Conservation (phyloP, 23 tunicate genomes). For the Trididemnum miniatum region DNA sequence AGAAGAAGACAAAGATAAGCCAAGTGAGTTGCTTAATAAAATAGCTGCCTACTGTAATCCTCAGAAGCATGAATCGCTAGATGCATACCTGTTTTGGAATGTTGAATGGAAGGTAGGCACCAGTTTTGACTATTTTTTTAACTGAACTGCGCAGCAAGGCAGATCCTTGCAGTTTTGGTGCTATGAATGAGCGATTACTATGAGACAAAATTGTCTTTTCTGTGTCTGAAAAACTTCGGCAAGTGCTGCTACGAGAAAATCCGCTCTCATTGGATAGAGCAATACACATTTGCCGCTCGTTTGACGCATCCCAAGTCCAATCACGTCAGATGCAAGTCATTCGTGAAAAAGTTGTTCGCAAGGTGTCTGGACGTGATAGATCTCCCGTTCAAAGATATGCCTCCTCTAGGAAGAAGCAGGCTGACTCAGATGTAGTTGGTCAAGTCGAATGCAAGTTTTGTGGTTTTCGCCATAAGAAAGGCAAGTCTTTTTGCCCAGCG, state of each 20-base stretch:
- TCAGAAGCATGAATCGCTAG: not conserved
- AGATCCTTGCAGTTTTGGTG: no score
- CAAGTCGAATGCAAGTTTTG: conserved; percentile 5
- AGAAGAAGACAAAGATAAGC: not conserved
- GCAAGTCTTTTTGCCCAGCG: conserved; percentile 11
- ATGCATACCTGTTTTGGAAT: not conserved
- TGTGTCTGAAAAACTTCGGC: conserved; percentile 12
- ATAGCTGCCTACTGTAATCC: conserved; percentile 2
- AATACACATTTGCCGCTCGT: conserved; percentile 18
- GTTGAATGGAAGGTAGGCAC: not conserved
- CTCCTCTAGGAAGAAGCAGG: not conserved
- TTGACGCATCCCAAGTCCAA: not conserved
- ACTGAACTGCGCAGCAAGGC: not conserved
- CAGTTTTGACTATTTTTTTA: no score
- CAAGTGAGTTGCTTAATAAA: not conserved
- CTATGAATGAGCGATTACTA: no score
- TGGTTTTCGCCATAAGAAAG: conserved; percentile 12
- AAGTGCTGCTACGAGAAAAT: conserved; percentile 25
- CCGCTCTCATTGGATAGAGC: not conserved
- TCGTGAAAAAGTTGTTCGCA: no score
- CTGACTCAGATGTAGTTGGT: not conserved
- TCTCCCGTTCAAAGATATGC: not conserved
- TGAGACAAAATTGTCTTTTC: conserved; percentile 21
- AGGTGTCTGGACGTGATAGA: no score
- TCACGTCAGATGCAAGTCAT: not conserved